These are phyloP conservation scores for Nomada lathburiana DNA, from an alignment of 2,888 invertebrate genomes.

Conservation along the genomic window DNA sequence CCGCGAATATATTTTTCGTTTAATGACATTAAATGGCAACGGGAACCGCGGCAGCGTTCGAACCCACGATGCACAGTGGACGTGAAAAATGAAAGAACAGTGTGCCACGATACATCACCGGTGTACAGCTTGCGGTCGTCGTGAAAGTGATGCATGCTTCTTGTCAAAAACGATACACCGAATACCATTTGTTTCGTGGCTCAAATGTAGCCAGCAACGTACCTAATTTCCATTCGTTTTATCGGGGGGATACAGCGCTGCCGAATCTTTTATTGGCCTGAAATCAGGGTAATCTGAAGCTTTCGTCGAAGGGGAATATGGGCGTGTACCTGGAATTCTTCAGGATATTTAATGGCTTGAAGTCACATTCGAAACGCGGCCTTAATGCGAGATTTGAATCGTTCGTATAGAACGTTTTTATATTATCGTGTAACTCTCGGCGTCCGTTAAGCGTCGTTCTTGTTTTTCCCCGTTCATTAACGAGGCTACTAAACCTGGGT, in stretches of 20 bases:
- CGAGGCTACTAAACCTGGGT: slow-evolving; percentile 32
- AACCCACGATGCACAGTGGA: slow-evolving; percentile 33
- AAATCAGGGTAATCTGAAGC: not conserved
- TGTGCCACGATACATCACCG: slow-evolving; percentile 63
- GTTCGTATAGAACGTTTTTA: slow-evolving; percentile 14
- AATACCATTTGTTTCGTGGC: slow-evolving; percentile 62
- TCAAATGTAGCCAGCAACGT: slow-evolving; percentile 47
- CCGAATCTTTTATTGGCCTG: not conserved
- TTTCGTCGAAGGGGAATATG: slow-evolving; percentile 5
- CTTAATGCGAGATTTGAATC: slow-evolving; percentile 24
- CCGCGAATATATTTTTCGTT: slow-evolving; percentile 32
- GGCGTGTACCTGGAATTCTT: slow-evolving; percentile 27
- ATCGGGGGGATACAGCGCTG: slow-evolving; percentile 22
- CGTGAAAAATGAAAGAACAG: slow-evolving; percentile 70
- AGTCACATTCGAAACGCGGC: slow-evolving; percentile 19
- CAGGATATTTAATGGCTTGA: slow-evolving; percentile 9
- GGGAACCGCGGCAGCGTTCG: slow-evolving; percentile 22
- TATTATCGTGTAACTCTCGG: slow-evolving; percentile 9
- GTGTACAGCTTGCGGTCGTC: slow-evolving; percentile 51
- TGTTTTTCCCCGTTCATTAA: slow-evolving; percentile 25
- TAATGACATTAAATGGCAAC: slow-evolving; percentile 44
- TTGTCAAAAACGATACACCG: slow-evolving; percentile 65
- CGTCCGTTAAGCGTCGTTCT: not conserved
- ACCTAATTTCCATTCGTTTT: slow-evolving; percentile 53
- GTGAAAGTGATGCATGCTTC: slow-evolving; percentile 70